A percentile compares a stretch with the other conserved stretches of the same genome.
These are phyloP conservation scores for Apodemia zela DNA, from an alignment of 2,888 invertebrate genomes.

Conservation along the genomic window DNA sequence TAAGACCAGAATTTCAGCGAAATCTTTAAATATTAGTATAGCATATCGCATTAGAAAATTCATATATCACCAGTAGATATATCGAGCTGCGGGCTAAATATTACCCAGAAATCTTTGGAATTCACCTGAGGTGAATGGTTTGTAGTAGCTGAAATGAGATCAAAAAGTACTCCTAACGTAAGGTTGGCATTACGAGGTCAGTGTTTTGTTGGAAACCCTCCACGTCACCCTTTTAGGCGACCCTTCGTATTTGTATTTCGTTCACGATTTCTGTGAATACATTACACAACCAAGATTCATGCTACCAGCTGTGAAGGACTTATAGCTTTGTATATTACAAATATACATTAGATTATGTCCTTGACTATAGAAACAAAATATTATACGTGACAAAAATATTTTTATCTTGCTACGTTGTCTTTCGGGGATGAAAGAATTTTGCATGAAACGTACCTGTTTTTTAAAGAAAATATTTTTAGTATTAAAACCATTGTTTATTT, in stretches of 20 bases:
- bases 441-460: background rate
- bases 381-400: constrained; percentile 12
- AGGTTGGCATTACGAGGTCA: constrained; percentile 50
- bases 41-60: background rate
- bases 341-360: constrained; percentile 10
- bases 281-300: constrained; percentile 59
- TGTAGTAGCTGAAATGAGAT: constrained; percentile 42
- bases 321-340: constrained; percentile 11
- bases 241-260: constrained; percentile 69
- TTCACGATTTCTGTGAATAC: constrained; percentile 73
- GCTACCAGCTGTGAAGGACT: constrained; percentile 26
- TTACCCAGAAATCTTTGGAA: background rate
- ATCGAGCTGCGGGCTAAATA: background rate
- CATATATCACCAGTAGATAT: background rate
- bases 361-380: constrained; percentile 14
- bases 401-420: background rate
- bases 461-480: too few species aligned
- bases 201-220: constrained; percentile 60
- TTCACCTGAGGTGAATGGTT: constrained; percentile 3
- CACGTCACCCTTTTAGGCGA: constrained; percentile 54
- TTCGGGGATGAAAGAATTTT: background rate
- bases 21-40: too few species aligned
- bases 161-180: constrained; percentile 43
- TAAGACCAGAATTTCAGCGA: too few species aligned
- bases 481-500: too few species aligned